Evolutionary conservation across 2,888 invertebrate genomes (phyloP), one percentile per base, ranked within the genome.

Genomic region (Eulithis prunata): DNA sequence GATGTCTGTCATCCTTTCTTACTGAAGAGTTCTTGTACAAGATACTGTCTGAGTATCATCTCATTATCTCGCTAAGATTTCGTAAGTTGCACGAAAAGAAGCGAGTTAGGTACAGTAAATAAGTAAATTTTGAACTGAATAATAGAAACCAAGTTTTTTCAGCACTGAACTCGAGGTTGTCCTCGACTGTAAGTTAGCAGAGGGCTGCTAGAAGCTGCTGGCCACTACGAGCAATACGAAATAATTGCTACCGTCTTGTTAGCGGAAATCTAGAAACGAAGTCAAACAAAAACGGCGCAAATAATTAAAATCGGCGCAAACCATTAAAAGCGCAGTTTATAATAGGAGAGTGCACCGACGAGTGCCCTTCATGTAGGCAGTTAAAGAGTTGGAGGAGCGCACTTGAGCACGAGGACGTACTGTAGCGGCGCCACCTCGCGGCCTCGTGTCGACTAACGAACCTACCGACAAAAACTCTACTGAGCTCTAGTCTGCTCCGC

Each of bases 301-400:
- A 89, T 91, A 89, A 91, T 92, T 91, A 90, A 92, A 92, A 91
- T 89, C 85, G 86, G 85, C 81, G 83, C 87, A 84, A 88, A 86
- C 91, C 90, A 91, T 92, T 91, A 91, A 92, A 91, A 91, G 92
- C 86, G 88, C 92, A 92, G 90, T 91, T 91, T 90, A 91, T 91
- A 91, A 91, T 91, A 87, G 90, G 90, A 89, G 89, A 92, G 90
- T 89, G 89, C 88, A 87, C 80, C 71, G 86, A 89, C 78, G 80
- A 92, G 92, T 83, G 87, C 89, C 89, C 92, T 92, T 88, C 91
- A 90, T 92, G 91, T 91, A 92, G 92, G 92, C 91, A 91, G 92
- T 92, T 92, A 91, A 91, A 92, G 92, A 91, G 92, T 91, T 91
- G 91, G 88, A 90, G 89, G 86, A 88, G 91, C 86, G 84, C 87